Conservation (phyloP, 2,797 vertebrate species). For the Ceyx erithaca region DNA sequence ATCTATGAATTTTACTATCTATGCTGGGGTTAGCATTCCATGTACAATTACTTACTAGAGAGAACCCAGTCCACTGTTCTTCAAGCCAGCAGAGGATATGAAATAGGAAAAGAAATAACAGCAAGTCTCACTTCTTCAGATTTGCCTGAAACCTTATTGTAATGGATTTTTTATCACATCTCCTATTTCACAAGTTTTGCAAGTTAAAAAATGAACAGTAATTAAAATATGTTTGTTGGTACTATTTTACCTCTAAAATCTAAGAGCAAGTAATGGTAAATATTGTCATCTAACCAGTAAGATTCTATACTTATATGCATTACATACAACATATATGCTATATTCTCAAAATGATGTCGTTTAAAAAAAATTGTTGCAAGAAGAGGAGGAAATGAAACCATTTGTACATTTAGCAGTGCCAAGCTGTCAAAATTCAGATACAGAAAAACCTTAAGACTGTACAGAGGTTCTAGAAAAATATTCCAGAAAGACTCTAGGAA, state of each 20-base stretch:
- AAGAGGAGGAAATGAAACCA: neutral
- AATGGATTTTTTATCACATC: neutral
- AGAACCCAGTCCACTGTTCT: neutral
- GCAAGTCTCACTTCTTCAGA: neutral
- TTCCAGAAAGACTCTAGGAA: too few species aligned
- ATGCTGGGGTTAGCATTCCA: neutral
- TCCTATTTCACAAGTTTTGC: neutral
- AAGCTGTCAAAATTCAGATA: neutral
- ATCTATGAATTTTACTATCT: neutral
- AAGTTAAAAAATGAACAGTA: neutral
- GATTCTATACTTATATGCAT: neutral
- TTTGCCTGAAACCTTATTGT: neutral
- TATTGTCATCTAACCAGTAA: neutral
- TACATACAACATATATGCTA: neutral
- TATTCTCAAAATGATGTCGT: neutral
- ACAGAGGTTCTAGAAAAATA: neutral
- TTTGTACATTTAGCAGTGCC: neutral
- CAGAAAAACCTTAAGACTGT: neutral
- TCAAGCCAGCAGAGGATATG: neutral
- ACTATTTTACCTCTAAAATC: neutral
- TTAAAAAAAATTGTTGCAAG: neutral
- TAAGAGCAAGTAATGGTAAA: constrained; percentile 31
- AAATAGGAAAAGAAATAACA: neutral
- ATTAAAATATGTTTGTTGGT: neutral
- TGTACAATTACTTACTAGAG: neutral